Evolutionary conservation across 2,797 vertebrate genomes (phyloP), one percentile per base, ranked within the genome.

Genomic region (Urosaurus nigricauda): DNA sequence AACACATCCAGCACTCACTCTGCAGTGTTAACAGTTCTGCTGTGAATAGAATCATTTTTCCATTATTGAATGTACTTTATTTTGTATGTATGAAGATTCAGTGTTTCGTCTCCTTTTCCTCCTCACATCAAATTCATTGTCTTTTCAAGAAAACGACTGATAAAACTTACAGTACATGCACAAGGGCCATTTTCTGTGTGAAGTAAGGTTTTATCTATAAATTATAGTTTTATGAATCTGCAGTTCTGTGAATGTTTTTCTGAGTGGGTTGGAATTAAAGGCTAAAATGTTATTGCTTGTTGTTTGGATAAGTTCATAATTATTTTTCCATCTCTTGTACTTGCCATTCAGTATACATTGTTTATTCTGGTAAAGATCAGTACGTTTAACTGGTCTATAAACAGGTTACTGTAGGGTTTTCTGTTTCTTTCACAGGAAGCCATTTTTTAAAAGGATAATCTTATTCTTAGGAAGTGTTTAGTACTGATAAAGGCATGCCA

Each of bases 231-330:
- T 32, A 51, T 63, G 8, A 47, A 47, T 13, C 12, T 32, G 63
- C 6, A n/a, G 3, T 65, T 84, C 56, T 43, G 6, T 40, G 16
- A 78, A 53, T 26, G 32, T 78, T 83, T 83, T 84, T 60, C 51
- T 80, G 74, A 79, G 73, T 74, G 29, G 29, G 8, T 37, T 88
- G n/a, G 21, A 47, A 68, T 51, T 88, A 32, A 78, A 83, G 58
- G 43, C 43, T 29, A 58, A 53, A 68, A 79, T 43, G 4, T 26
- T 5, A 9, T 47, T 88, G 56, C 17, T 56, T n/a, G 47, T 29
- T 12, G 37, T 60, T 26, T 77, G 35, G 14, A 35, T 26, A 73
- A 80, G 26, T 5, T 2, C n/a, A 40, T 2, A n/a, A 9, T 75
- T 43, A 70, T 5, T n/a, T 47, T n/a, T 65, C 5, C 9, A 13